A percentile compares a stretch with the other conserved stretches of the same genome.
Conservation (phyloP, 2,113 vertebrate genomes). For the Hiodon tergisus region DNA sequence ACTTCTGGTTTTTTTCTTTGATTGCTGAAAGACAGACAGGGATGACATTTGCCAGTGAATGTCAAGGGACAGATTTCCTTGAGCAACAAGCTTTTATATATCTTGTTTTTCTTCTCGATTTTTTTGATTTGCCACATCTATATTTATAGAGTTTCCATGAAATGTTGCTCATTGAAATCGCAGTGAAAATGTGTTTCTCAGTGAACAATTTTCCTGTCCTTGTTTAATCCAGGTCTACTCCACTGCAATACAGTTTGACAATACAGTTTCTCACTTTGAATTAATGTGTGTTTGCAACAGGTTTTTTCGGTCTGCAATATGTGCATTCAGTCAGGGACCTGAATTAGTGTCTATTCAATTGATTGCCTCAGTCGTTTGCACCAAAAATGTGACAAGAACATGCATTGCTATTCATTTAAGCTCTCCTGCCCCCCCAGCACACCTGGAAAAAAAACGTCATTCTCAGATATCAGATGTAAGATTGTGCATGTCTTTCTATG, state of each 20-base stretch:
- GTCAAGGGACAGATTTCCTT: conserved; percentile 25
- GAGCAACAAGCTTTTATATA: conserved; percentile 22
- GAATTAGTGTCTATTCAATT: no score
- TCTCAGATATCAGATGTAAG: background rate
- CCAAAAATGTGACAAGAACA: no score
- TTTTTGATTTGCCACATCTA: conserved; percentile 25
- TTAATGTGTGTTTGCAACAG: no score
- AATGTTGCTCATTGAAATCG: no score
- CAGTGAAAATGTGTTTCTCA: conserved; percentile 35
- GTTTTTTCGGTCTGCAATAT: no score
- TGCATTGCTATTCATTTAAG: no score
- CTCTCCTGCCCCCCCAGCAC: no score
- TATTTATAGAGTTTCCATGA: conserved; percentile 25
- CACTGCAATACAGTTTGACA: conserved; percentile 3
- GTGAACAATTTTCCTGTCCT: conserved; percentile 30
- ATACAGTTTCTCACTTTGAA: no score
- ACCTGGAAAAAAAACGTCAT: no score
- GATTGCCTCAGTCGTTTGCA: no score
- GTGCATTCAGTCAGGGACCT: no score
- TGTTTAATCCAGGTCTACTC: conserved; percentile 31
- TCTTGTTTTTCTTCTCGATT: conserved; percentile 21
- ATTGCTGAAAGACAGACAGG: conserved; percentile 17
- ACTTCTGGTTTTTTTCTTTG: conserved; percentile 23
- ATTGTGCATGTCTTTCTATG: background rate
- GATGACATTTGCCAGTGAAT: conserved; percentile 20